Percentiles rank a stretch among this genome's conserved stretches.
phyloP scores from a whole-genome alignment of 2,888 invertebrate genomes.

The Cyclophora punctaria region DNA sequence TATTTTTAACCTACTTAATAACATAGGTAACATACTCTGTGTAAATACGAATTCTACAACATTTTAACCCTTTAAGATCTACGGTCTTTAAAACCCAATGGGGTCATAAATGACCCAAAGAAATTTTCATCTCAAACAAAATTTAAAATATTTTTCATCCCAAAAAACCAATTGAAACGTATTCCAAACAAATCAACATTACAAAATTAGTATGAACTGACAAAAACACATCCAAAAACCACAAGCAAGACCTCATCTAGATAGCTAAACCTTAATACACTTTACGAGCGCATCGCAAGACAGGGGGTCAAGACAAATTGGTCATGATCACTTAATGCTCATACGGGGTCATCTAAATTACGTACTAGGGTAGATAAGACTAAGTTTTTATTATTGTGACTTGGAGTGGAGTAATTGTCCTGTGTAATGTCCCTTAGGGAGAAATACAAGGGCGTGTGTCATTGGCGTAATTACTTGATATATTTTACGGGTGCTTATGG shows the following conservation, averaged over 20 bases:
- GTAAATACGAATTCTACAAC: too few relatives aligned
- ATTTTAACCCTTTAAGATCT: too few relatives aligned
- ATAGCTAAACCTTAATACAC: constrained; percentile 20
- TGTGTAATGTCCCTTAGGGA: constrained; percentile 7
- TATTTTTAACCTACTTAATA: too few relatives aligned
- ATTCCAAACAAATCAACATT: too few relatives aligned
- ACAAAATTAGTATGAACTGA: constrained; percentile 1
- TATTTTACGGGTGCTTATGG: constrained; percentile 14
- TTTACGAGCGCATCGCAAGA: constrained; percentile 28
- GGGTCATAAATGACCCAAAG: too few relatives aligned
- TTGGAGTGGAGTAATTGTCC: constrained; percentile 41
- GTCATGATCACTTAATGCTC: constrained; percentile 54
- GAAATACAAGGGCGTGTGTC: neutral
- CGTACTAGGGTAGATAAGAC: constrained; percentile 62
- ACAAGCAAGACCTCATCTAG: constrained; percentile 21
- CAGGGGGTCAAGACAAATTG: constrained; percentile 37
- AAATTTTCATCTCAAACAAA: too few relatives aligned
- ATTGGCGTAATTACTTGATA: neutral
- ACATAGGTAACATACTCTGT: too few relatives aligned
- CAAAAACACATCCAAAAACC: constrained; percentile 18
- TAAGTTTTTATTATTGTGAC: constrained; percentile 63
- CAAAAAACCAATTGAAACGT: too few relatives aligned
- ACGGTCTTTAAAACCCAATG: too few relatives aligned
- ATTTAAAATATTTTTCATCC: too few relatives aligned
- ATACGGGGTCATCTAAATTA: constrained; percentile 57